Conservation (phyloP, 1,140 invertebrate species). For the Psilanteris sp. region DNA sequence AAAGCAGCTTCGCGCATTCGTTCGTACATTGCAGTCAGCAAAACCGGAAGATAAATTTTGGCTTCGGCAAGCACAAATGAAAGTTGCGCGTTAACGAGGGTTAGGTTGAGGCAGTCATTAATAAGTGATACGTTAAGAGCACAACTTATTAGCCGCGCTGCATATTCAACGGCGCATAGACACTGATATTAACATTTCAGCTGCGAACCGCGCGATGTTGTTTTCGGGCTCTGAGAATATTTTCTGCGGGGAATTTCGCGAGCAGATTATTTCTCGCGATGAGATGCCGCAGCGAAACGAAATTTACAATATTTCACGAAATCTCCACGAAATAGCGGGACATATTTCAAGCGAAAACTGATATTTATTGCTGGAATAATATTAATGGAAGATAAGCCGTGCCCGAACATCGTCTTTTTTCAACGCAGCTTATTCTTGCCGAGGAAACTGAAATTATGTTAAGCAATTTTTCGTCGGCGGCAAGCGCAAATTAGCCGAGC, state of each 20-base stretch:
- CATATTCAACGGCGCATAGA: conserved; percentile 38
- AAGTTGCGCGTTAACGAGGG: conserved; percentile 42
- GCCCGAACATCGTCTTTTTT: no score
- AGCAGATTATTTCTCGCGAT: conserved; percentile 1
- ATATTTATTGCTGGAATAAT: conserved; percentile 1
- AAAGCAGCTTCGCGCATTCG: no score
- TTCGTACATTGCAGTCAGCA: conserved; percentile 34
- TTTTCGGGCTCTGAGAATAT: background rate
- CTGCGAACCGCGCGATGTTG: background rate
- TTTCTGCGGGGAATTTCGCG: conserved; percentile 1
- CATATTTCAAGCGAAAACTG: background rate
- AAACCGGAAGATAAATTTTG: conserved; percentile 55
- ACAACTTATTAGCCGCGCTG: conserved; percentile 47
- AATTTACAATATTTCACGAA: background rate
- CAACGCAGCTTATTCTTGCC: no score
- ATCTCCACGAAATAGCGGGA: background rate
- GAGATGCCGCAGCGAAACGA: background rate
- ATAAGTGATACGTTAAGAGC: conserved; percentile 56
- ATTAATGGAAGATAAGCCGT: no score
- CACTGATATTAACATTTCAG: conserved; percentile 28
- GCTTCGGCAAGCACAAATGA: conserved; percentile 58
- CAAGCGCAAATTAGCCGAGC: no score
- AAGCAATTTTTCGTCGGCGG: no score
- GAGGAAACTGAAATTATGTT: no score
- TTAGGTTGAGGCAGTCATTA: conserved; percentile 41